Base-by-base conservation (phyloP, 1,140 invertebrate species). In the Oscheius sp. region DNA sequence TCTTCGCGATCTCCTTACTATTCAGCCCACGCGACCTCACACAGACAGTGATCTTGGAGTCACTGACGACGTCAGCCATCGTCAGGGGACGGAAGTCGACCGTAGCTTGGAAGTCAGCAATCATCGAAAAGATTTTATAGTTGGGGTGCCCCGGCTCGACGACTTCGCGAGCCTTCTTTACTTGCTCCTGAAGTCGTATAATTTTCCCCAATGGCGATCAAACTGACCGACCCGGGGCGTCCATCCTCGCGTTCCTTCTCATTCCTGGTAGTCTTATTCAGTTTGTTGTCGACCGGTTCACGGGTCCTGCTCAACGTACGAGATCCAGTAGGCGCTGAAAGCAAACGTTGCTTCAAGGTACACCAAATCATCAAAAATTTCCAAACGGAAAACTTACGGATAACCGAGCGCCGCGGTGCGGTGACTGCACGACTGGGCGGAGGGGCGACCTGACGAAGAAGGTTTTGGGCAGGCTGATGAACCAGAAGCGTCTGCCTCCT, bases 41-140 rank as follows among this genome's bases (percentile, higher is more conserved):
- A 86, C 95, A 98, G 1, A 99, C 97, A 32, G 93, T 95, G 79
- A 99, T 99, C 87, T 97, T 94, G 86, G 97, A 94, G 86, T 95
- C 93, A 75, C 94, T 91, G 15, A 96, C 91, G 0, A 89, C 81
- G 85, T 98, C 95, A 23, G 88, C 89, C 70, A 93, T 91, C 32
- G 89, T 89, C 35, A 99, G 86, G 2, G 95, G 94, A 77, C 90
- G 88, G 85, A 64, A 72, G 42, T 72, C 69, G 55, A 72, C 13
- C 7, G 4, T n/a, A 20, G 3, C 23, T 23, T n/a, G 26, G 18
- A 38, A 64, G 32, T 46, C n/a, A 10, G 28, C 20, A 23, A 31
- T 3, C 20, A 45, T 45, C 35, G 31, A 38, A 36, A 42, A 18
- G 66, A 45, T 35, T 35, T 42, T 52, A 23, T 68, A 68, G 26